phyloP scores from a whole-genome alignment of 2,797 vertebrate genomes.

The Acrocephalus scirpaceus region DNA sequence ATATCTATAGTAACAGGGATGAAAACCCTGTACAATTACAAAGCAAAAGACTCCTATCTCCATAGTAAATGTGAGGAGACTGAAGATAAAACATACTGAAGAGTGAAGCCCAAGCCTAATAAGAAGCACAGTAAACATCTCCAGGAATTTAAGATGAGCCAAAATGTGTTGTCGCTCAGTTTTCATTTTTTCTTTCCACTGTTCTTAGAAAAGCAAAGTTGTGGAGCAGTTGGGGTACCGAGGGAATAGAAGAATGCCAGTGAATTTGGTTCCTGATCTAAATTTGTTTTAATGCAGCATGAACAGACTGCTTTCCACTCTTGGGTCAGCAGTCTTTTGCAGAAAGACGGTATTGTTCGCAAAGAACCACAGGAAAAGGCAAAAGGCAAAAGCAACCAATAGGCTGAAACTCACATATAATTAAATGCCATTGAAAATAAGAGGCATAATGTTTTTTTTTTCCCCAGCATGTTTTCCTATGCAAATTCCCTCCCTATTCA shows the following conservation, averaged over 20 bases:
- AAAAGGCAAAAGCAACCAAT: constrained; percentile 68
- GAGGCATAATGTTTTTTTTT: background rate
- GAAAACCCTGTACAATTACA: background rate
- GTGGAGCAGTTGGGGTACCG: constrained; percentile 68
- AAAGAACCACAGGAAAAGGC: constrained; percentile 62
- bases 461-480: constrained; percentile 13
- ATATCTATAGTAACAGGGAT: constrained; percentile 6
- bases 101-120: background rate
- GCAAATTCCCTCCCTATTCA: constrained; percentile 25
- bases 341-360: constrained; percentile 65
- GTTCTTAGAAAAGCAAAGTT: constrained; percentile 76
- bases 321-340: constrained; percentile 71
- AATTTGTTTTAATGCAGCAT: constrained; percentile 73
- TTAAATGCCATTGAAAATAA: constrained; percentile 65
- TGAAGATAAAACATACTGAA: background rate
- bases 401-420: constrained; percentile 46
- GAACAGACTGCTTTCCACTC: constrained; percentile 75
- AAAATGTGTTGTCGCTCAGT: background rate
- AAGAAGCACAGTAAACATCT: constrained; percentile 34
- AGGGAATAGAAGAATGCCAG: constrained; percentile 76
- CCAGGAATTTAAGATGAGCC: constrained; percentile 59
- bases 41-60: constrained; percentile 14
- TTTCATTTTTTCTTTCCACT: constrained; percentile 60
- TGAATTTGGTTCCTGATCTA: constrained; percentile 73
- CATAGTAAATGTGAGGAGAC: background rate